Conservation (phyloP, 2,888 invertebrate species). For the Cyaniris semiargus region DNA sequence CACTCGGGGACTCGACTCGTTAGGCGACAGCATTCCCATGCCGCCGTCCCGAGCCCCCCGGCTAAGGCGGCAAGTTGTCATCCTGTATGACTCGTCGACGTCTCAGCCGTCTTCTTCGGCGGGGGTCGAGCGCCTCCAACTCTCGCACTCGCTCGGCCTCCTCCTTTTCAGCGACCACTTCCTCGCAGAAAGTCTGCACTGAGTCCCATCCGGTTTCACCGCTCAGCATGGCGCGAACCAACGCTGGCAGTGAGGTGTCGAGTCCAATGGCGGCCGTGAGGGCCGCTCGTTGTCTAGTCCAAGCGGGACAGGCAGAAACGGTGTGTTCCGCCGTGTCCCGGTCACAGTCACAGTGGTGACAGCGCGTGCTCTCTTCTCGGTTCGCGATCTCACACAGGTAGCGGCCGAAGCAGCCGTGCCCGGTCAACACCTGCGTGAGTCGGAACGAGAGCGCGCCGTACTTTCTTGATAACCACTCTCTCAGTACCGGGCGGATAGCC, state of each 20-base stretch:
- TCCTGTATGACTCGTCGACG: too few relatives aligned
- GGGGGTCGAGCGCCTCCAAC: neutral
- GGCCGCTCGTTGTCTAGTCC: neutral
- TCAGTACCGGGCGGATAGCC: neutral
- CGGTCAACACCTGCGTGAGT: neutral
- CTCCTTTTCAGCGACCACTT: neutral
- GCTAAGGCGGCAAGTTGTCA: too few relatives aligned
- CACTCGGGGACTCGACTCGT: too few relatives aligned
- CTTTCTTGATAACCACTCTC: neutral
- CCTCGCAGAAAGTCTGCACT: neutral
- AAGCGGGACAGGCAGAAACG: neutral
- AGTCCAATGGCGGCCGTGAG: neutral
- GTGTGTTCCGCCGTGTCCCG: too few relatives aligned
- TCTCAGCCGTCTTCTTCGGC: too few relatives aligned
- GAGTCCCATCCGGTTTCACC: neutral
- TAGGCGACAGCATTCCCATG: too few relatives aligned
- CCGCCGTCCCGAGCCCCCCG: too few relatives aligned
- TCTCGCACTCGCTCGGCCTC: neutral
- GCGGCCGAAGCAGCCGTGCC: neutral
- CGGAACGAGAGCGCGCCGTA: neutral
- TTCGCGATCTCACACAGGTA: neutral
- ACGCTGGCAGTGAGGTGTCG: neutral
- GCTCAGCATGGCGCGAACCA: neutral
- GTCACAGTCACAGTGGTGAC: too few relatives aligned
- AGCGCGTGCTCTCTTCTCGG: neutral